Evolutionary conservation across 2,888 invertebrate genomes (phyloP).

Genomic region (Leptinotarsa juncta): DNA sequence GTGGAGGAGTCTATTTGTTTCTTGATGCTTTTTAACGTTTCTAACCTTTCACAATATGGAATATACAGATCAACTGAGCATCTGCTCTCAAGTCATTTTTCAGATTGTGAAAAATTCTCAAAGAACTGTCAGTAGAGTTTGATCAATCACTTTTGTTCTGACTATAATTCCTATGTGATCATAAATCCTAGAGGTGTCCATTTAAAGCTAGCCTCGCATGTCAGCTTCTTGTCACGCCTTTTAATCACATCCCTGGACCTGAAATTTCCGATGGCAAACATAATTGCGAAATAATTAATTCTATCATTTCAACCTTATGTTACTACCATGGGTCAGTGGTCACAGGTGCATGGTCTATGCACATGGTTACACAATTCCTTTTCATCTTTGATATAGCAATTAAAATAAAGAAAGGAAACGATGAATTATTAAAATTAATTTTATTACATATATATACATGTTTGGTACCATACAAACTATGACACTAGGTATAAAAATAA

Average conservation of each 20-base stretch:
- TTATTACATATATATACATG: slow-evolving; percentile 56
- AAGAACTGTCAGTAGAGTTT: no score
- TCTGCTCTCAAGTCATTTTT: no score
- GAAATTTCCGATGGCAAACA: slow-evolving; percentile 6
- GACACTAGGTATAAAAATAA: slow-evolving; percentile 47
- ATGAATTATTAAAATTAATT: slow-evolving; percentile 34
- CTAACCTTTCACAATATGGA: no score
- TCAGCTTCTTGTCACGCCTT: slow-evolving; percentile 7
- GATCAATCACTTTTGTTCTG: no score
- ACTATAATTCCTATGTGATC: neutral
- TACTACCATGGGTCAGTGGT: slow-evolving; percentile 26
- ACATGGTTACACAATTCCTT: slow-evolving; percentile 23
- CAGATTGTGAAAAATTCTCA: no score
- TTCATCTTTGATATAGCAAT: slow-evolving; percentile 18
- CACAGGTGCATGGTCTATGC: slow-evolving; percentile 23
- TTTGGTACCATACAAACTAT: slow-evolving; percentile 57
- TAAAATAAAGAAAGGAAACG: slow-evolving; percentile 19
- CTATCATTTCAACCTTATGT: slow-evolving; percentile 22
- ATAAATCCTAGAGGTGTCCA: neutral
- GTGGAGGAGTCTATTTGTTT: no score
- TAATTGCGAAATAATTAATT: slow-evolving; percentile 25
- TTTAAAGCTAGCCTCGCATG: slow-evolving; percentile 8
- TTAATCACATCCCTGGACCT: slow-evolving; percentile 8
- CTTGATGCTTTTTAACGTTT: no score
- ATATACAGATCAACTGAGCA: no score